These are phyloP conservation scores for Stegophylla sp. DNA, from an alignment of 2,888 invertebrate species.

Conservation along the genomic window DNA sequence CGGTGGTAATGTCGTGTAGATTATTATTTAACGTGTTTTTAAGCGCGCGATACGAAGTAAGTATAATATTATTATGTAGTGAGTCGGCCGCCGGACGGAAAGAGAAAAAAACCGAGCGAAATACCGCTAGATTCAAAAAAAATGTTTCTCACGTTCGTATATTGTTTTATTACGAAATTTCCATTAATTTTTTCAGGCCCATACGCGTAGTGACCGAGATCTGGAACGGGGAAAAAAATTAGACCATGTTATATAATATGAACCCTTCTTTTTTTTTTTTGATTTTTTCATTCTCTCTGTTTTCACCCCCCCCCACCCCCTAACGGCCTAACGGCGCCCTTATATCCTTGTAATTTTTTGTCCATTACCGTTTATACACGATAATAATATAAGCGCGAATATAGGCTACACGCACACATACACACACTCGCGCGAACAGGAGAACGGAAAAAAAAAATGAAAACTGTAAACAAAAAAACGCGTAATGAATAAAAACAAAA, in stretches of 20 bases:
- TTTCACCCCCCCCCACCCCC: too few relatives aligned
- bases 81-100: background rate
- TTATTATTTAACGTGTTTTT: conserved; percentile 40
- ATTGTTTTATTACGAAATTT: conserved; percentile 38
- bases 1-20: background rate
- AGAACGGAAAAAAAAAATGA: conserved; percentile 7
- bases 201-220: conserved; percentile 43
- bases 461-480: background rate
- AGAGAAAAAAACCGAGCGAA: background rate
- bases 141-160: conserved; percentile 27
- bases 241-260: too few relatives aligned
- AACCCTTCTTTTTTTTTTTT: conserved; percentile 39
- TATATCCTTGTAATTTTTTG: conserved; percentile 22
- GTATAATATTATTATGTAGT: background rate
- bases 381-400: too few relatives aligned
- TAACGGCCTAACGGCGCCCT: conserved; percentile 5
- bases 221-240: background rate
- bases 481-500: conserved; percentile 30
- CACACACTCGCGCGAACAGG: background rate
- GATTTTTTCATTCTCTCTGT: too few relatives aligned
- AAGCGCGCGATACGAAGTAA: background rate
- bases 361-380: background rate
- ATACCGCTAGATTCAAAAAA: conserved; percentile 3
- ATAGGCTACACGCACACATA: background rate
- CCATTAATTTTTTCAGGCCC: conserved; percentile 16